Evolutionary conservation across 2,113 vertebrate genomes (phyloP), one percentile per base, ranked within the genome.

Genomic region (Ibidorhyncha struthersii): DNA sequence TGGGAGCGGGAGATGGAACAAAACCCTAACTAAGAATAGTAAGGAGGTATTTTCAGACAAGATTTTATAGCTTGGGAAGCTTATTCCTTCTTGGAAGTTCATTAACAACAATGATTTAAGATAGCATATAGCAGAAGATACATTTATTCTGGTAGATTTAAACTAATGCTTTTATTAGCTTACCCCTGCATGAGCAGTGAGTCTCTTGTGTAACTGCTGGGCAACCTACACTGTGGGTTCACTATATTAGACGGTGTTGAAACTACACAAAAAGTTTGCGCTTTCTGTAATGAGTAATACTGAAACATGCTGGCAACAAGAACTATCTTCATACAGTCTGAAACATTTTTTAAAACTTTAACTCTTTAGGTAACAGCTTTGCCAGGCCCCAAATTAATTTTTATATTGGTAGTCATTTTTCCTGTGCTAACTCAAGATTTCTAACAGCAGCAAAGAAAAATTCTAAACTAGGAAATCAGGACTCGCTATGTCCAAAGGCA

Each of bases 71-170:
- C 47, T 45, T 81, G 71, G 50, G 36, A 84, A 86, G 65, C 23
- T 86, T 14, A 71, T 8, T 91, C 32, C 52, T 74, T 38, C 82
- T 18, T 72, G 56, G 43, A 81, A 93, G 34, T 20, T 41, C 82
- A 29, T 4, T 6, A 86, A 29, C 67, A 94, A 41, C 72, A 59
- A 26, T 0, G 10, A 52, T 1, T 88, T 58, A 50, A 36, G n/a
- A 2, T 2, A 11, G 36, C 7, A 58, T 14, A 4, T 0, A 52
- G 18, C 2, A 15, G 26, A 55, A 52, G 55, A 40, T 3, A 6
- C 23, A 23, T 34, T 71, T 55, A 7, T 12, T 90, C 62, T 43
- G 41, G 56, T 12, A 52, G 62, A 40, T 43, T 59, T 23, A 19
- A 80, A 66, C 16, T 2, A 65, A 43, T 12, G 73, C 52, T 76